Evolutionary conservation across 2,797 vertebrate genomes (phyloP), one percentile per base, ranked within the genome.

Genomic region (Arvicola amphibius): DNA sequence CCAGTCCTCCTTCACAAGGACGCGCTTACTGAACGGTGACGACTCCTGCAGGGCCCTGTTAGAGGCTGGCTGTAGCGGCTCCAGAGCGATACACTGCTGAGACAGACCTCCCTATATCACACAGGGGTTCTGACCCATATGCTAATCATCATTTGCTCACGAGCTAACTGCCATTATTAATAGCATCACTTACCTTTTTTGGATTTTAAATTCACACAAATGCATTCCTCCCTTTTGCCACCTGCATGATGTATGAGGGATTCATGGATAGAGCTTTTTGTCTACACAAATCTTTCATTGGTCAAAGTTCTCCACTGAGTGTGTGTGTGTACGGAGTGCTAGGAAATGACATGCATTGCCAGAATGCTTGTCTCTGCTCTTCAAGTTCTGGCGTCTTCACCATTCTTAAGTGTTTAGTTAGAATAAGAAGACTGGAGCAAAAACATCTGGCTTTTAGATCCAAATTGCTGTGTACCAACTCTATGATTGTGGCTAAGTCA

Each of bases 181-280:
- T 90, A 78, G 65, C 17, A 95, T 71, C 51, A 90, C 65, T 90
- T 51, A 88, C 92, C 43, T 71, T 93, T 93, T 92, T 53, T 76
- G 37, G 88, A 93, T 69, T 77, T 95, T 88, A 90, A 88, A 96
- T 65, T 94, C 56, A 91, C 25, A 53, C 73, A 51, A 51, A 95
- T 13, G 25, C 86, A 67, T 74, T 71, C 90, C 29, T 90, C 4
- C 69, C 37, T 94, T 94, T 96, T 56, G 69, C 34, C 21, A 48
- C 3, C 37, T 81, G 65, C 34, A 65, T 85, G 59, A 25, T 88
- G 74, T 79, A 69, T 48, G 79, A 81, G 78, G 59, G 29, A 63
- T 48, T 93, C 43, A 69, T n/a, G 85, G 87, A 84, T 79, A 93
- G 29, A 91, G 32, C 40, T 48, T 80, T 95, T 88, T 76, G 27